Evolutionary conservation across 2,888 invertebrate species (phyloP).

Genomic region (Ormyrus rosae): DNA sequence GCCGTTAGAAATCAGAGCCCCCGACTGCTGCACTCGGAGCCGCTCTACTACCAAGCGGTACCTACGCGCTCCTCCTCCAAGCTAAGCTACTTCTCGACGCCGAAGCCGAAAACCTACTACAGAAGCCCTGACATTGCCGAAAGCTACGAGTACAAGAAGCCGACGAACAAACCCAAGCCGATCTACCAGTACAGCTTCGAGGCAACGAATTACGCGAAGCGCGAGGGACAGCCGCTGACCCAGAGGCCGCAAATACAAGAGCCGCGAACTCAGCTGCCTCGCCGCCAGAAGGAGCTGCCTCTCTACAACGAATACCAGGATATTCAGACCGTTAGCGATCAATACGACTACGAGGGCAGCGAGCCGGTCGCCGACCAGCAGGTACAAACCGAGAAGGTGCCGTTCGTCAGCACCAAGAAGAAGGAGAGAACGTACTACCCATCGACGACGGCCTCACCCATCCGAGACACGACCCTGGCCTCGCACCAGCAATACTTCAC

Average conservation of each 20-base stretch:
- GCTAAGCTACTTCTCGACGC: slow-evolving; percentile 65
- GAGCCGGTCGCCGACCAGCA: slow-evolving; percentile 26
- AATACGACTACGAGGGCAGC: slow-evolving; percentile 49
- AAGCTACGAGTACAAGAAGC: slow-evolving; percentile 57
- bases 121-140: slow-evolving; percentile 53
- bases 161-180: slow-evolving; percentile 77
- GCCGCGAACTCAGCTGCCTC: slow-evolving; percentile 35
- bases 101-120: slow-evolving; percentile 60
- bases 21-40: slow-evolving; percentile 62
- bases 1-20: slow-evolving; percentile 61
- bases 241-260: slow-evolving; percentile 52
- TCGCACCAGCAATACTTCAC: slow-evolving; percentile 82
- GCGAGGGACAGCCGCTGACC: not conserved
- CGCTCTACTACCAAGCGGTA: slow-evolving; percentile 66
- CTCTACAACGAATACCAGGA: slow-evolving; percentile 67
- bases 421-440: slow-evolving; percentile 49
- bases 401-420: slow-evolving; percentile 16
- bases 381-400: slow-evolving; percentile 12
- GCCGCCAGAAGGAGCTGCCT: slow-evolving; percentile 57
- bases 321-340: slow-evolving; percentile 42
- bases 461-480: slow-evolving; percentile 77
- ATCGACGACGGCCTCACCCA: slow-evolving; percentile 70
- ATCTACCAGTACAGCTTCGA: slow-evolving; percentile 87
- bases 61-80: slow-evolving; percentile 60
- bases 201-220: slow-evolving; percentile 76